Base-by-base conservation (phyloP, 2,797 vertebrate genomes). In the Myotis pilosus region DNA sequence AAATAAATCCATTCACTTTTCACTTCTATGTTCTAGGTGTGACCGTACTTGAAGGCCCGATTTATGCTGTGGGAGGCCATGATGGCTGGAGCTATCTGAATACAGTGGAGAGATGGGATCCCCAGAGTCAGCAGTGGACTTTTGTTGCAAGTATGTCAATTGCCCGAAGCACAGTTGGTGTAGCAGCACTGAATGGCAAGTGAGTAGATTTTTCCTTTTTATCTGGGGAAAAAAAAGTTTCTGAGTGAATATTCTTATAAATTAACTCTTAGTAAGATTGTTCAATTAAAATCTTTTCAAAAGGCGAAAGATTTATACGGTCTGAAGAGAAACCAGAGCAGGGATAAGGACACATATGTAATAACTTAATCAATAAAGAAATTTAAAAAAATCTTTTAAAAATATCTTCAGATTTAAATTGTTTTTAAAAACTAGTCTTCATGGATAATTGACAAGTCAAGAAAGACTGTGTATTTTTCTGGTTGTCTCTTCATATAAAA, bases 81-180 rank as follows among this genome's bases (percentile, higher is more conserved):
- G 98, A 98, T 88, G 98, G 98, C 57, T 98, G 98, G 98, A 98
- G 98, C 89, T 98, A 98, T 36, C 96, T 98, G 97, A 98, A 98
- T 41, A 98, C 98, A 10, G 98, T 98, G 96, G 98, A 98, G 91
- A 98, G 98, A 64, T 98, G 98, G 98, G 98, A 98, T 64, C 98
- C 98, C 38, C 98, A 98, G 97, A 98, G 94, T 94, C 98, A 98
- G 76, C 98, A 98, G 69, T 98, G 98, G 98, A 98, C 98, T 8
- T 98, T 98, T 97, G 98, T 98, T 92, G 98, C 98, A 89, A 98
- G 98, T 94, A 98, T 98, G 98, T 98, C 98, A 15, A 98, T 98
- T 96, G 98, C 98, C 96, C 97, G 98, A 92, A 98, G 98, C 97
- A 98, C 98, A 72, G 98, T 98, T 74, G 98, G 98, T 89, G 98